Evolutionary conservation across 2,888 invertebrate species (phyloP).

Genomic region (Hirtodrosophila confusa): DNA sequence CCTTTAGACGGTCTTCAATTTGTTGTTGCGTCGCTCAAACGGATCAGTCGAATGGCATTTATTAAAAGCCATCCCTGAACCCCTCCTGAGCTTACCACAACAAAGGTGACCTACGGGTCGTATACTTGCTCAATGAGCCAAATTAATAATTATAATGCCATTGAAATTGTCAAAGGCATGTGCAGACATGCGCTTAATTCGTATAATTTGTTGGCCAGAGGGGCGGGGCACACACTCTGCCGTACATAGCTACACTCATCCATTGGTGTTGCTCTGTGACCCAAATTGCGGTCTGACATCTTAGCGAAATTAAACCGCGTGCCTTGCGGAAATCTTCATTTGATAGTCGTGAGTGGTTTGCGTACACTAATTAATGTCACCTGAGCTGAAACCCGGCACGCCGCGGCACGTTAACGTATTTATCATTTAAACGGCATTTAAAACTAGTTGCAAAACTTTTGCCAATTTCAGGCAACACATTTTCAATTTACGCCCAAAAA

Average conservation of each 20-base stretch:
- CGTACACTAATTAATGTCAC: slow-evolving; percentile 50
- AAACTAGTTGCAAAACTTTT: slow-evolving; percentile 43
- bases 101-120: slow-evolving; percentile 25
- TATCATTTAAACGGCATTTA: slow-evolving; percentile 17
- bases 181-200: slow-evolving; percentile 13
- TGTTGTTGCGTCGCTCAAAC: slow-evolving; percentile 46
- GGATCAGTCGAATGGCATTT: slow-evolving; percentile 37
- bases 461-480: slow-evolving; percentile 42
- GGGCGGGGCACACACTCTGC: neutral
- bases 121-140: slow-evolving; percentile 31
- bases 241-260: too few relatives aligned
- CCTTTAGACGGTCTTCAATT: slow-evolving; percentile 49
- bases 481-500: slow-evolving; percentile 39
- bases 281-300: slow-evolving; percentile 55
- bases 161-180: slow-evolving; percentile 42
- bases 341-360: slow-evolving; percentile 39
- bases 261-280: slow-evolving; percentile 37
- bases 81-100: slow-evolving; percentile 18
- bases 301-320: slow-evolving; percentile 63
- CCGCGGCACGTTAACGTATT: slow-evolving; percentile 34
- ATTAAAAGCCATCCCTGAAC: slow-evolving; percentile 17
- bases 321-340: slow-evolving; percentile 54
- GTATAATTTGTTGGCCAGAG: slow-evolving; percentile 15
- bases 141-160: slow-evolving; percentile 49
- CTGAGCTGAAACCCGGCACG: slow-evolving; percentile 4